Conservation (phyloP, 2,888 invertebrate species). For the Lampropteryx suffumata region DNA sequence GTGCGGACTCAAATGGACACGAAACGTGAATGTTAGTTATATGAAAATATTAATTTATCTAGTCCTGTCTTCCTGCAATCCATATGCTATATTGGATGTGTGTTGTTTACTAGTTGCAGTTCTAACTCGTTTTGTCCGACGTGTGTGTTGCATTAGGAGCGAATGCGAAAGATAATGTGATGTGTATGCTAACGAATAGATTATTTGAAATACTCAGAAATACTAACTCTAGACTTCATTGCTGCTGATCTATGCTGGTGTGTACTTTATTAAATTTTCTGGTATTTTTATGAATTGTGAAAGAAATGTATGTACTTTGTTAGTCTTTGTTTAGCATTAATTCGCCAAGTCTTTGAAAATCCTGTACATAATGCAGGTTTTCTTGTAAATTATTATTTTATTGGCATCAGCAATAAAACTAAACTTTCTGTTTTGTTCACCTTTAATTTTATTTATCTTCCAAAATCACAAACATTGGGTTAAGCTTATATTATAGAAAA, state of each 20-base stretch:
- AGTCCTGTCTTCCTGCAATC: slow-evolving; percentile 68
- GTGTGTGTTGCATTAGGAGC: slow-evolving; percentile 24
- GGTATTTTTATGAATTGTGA: slow-evolving; percentile 13
- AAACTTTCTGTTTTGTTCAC: slow-evolving; percentile 43
- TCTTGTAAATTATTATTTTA: slow-evolving; percentile 18
- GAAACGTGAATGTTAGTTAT: slow-evolving; percentile 32
- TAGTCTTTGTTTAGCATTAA: slow-evolving; percentile 11
- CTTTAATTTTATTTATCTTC: slow-evolving; percentile 57
- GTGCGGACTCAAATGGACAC: slow-evolving; percentile 37
- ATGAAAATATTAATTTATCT: slow-evolving; percentile 52
- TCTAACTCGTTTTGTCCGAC: slow-evolving; percentile 28
- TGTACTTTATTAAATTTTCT: slow-evolving; percentile 21
- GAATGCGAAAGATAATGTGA: slow-evolving; percentile 30
- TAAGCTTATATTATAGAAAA: slow-evolving; percentile 52
- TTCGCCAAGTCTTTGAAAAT: slow-evolving; percentile 20
- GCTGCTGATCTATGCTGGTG: slow-evolving; percentile 25
- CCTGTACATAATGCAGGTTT: slow-evolving; percentile 10
- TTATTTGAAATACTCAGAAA: slow-evolving; percentile 32
- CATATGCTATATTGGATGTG: slow-evolving; percentile 31
- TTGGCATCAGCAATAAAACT: slow-evolving; percentile 39
- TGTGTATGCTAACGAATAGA: slow-evolving; percentile 24
- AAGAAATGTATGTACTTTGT: slow-evolving; percentile 3
- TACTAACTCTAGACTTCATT: slow-evolving; percentile 27
- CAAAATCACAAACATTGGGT: slow-evolving; percentile 54
- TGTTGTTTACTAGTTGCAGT: slow-evolving; percentile 30